These are phyloP conservation scores for Echinometra lucunter DNA, from an alignment of 53 echinoderm and acorn worm genomes.

Conservation along the genomic window DNA sequence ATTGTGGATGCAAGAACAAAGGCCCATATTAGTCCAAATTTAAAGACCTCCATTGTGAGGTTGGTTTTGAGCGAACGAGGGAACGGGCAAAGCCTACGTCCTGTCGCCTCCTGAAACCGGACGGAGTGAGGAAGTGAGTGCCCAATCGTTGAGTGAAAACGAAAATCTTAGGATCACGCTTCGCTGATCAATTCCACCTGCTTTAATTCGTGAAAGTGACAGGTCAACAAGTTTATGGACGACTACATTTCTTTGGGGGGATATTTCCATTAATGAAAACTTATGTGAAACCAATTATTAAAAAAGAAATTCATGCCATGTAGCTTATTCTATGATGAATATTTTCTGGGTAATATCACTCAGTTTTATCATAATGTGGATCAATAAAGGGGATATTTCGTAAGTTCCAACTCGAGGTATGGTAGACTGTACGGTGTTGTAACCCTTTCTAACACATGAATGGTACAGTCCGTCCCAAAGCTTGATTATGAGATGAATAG, in stretches of 20 bases:
- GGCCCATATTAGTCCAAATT: slow-evolving; percentile 3
- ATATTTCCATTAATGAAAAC: background rate
- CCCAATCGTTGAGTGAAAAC: background rate
- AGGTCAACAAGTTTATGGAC: slow-evolving; percentile 58
- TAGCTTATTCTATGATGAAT: background rate
- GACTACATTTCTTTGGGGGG: slow-evolving; percentile 10
- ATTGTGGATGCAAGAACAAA: background rate
- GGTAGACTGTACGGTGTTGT: background rate
- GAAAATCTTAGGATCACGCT: background rate
- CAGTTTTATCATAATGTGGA: background rate
- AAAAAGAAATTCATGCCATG: background rate
- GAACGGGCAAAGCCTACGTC: background rate
- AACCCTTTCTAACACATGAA: background rate
- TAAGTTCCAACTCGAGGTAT: background rate
- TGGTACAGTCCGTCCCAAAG: background rate
- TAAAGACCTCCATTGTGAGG: slow-evolving; percentile 38
- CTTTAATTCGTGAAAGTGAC: slow-evolving; percentile 38
- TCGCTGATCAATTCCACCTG: background rate
- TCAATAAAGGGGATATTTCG: background rate
- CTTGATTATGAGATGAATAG: no score
- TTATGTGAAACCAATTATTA: background rate
- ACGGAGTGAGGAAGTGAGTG: background rate
- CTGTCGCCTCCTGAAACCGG: background rate
- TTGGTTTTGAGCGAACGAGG: background rate
- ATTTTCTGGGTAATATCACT: background rate